Base-by-base conservation (phyloP, 2,797 vertebrate genomes). In the Streptopelia turtur region DNA sequence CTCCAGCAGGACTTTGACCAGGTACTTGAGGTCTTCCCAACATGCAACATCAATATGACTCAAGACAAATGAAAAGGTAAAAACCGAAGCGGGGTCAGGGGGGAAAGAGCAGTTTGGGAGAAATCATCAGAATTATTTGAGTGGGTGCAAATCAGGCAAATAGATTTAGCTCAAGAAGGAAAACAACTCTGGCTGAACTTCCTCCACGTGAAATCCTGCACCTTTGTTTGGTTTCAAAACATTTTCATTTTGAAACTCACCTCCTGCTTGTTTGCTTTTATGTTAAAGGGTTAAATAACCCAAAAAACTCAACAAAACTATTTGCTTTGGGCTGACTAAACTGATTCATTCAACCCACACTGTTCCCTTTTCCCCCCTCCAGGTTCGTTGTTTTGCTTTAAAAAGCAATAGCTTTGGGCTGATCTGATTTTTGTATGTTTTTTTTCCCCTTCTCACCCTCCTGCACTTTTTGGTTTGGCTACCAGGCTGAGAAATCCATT, bases 401-500 rank as follows among this genome's bases (percentile, higher is more conserved):
- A 82, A 56, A 93, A 90, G 53, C 80, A 90, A 86, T n/a, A 81
- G 55, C 37, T 93, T 57, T 63, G 83, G 80, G 88, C 24, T 79
- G 77, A 93, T 79, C 50, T 47, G 85, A 93, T 75, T 85, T 80
- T 80, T 50, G 57, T 5, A 35, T 56, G 37, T 37, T 11, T 14
- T 27, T 37, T n/a, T 52, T 41, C 10, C 2, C 4, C n/a, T 37
- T 28, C 61, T 63, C 74, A 65, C 66, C 80, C 86, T 87, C 55
- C 63, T 0, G 1, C 63, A 66, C 89, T 93, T 90, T 70, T 56
- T 60, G 86, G 86, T 95, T 95, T 96, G 94, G 94, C 90, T 90
- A 76, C 92, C 90, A 95, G 83, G 82, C 90, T 95, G 94, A 95
- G 82, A 94, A 97, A 95, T 92, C 86, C 83, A 87, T 94, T 87